These are phyloP conservation scores for Pitangus sulphuratus DNA, from an alignment of 2,797 vertebrate species.

Conservation along the genomic window DNA sequence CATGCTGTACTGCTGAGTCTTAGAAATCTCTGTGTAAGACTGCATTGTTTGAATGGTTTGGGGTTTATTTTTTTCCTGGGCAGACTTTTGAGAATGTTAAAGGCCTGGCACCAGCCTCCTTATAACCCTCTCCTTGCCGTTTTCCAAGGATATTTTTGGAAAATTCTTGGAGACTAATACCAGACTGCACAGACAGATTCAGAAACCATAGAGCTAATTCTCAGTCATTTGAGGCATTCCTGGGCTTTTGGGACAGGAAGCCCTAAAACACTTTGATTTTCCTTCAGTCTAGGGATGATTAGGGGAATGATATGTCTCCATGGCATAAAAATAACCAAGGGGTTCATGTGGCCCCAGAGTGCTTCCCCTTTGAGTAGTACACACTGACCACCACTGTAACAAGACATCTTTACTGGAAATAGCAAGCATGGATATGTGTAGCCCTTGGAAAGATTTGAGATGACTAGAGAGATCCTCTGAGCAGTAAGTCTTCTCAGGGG, in stretches of 20 bases:
- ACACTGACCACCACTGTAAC: neutral
- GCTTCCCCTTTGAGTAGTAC: neutral
- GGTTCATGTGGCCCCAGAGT: rapidly evolving
- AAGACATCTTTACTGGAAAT: neutral
- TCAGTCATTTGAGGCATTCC: neutral
- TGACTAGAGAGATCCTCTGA: neutral
- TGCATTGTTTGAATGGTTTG: neutral
- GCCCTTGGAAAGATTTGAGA: neutral
- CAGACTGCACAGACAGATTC: neutral
- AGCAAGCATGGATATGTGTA: neutral
- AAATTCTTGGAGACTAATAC: neutral
- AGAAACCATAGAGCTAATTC: neutral
- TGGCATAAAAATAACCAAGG: neutral
- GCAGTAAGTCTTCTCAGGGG: neutral
- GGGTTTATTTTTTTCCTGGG: neutral
- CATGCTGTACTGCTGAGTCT: neutral
- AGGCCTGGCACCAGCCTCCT: neutral
- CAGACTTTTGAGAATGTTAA: neutral
- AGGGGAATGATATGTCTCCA: neutral
- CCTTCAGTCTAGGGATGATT: neutral
- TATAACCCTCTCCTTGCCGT: neutral
- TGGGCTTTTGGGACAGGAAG: neutral
- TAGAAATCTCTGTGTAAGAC: neutral
- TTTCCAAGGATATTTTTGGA: neutral
- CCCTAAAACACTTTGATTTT: neutral